phyloP scores from a whole-genome alignment of 1,140 invertebrate genomes.

The Chionoecetes opilio region DNA sequence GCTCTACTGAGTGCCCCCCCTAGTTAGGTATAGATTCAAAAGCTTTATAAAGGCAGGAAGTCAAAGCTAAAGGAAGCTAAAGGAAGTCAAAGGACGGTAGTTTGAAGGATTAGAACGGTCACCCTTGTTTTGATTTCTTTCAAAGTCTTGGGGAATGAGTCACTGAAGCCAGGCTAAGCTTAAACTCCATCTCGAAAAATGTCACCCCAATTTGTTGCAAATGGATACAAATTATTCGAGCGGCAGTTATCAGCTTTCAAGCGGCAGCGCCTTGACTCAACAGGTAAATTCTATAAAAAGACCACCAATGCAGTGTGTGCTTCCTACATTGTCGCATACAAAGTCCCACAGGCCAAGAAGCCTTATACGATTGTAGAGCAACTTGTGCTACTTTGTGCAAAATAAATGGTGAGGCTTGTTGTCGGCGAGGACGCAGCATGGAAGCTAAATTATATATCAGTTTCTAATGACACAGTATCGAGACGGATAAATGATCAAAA shows the following conservation, averaged over 20 bases:
- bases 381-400: conserved; percentile 40
- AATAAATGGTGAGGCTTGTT: conserved; percentile 45
- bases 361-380: conserved; percentile 32
- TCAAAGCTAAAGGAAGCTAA: no score
- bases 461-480: conserved; percentile 47
- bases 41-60: no score
- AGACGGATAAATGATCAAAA: conserved; percentile 33
- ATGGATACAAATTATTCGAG: conserved; percentile 22
- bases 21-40: no score
- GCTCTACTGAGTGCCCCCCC: no score
- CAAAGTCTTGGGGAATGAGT: conserved; percentile 35
- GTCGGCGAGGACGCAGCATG: conserved; percentile 39
- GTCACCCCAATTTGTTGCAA: conserved; percentile 53
- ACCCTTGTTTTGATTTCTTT: no score
- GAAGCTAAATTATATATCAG: conserved; percentile 48
- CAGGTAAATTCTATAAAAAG: conserved; percentile 53
- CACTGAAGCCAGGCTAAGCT: neutral
- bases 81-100: no score
- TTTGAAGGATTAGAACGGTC: no score
- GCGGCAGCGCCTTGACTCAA: neutral
- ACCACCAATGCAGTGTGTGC: conserved; percentile 14
- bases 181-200: conserved; percentile 36
- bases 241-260: conserved; percentile 36
- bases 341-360: conserved; percentile 55
- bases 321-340: conserved; percentile 61